phyloP scores from a whole-genome alignment of 1,140 invertebrate genomes.

The Sinella curviseta region DNA sequence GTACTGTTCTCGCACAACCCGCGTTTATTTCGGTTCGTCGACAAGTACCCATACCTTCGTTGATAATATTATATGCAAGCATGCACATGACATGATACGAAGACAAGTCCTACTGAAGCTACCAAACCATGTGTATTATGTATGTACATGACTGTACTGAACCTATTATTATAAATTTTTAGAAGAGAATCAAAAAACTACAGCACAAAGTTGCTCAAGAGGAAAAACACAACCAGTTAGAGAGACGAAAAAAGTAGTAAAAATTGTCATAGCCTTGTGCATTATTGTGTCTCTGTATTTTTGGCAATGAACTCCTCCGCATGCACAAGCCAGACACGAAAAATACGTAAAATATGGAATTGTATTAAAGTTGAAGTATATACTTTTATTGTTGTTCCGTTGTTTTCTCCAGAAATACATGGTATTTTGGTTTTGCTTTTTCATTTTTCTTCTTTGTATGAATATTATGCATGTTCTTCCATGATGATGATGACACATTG shows the following conservation, averaged over 20 bases:
- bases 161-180: too few species aligned
- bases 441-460: background rate
- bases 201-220: background rate
- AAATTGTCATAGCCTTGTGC: background rate
- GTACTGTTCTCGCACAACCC: background rate
- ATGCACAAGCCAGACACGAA: too few species aligned
- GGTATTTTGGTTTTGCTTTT: background rate
- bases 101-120: background rate
- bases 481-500: background rate
- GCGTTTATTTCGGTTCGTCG: too few species aligned
- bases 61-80: conserved; percentile 1
- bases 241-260: background rate
- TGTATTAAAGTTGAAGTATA: too few species aligned
- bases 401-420: too few species aligned
- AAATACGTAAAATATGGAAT: too few species aligned
- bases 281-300: background rate
- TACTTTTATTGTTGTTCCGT: too few species aligned
- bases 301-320: background rate
- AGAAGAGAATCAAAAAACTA: too few species aligned
- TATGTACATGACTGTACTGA: too few species aligned
- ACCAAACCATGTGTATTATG: too few species aligned
- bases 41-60: background rate
- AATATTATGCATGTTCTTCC: background rate
- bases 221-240: background rate
- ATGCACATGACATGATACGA: background rate